These are phyloP conservation scores for Psittacula echo DNA, from an alignment of 2,797 vertebrate genomes.

Conservation along the genomic window DNA sequence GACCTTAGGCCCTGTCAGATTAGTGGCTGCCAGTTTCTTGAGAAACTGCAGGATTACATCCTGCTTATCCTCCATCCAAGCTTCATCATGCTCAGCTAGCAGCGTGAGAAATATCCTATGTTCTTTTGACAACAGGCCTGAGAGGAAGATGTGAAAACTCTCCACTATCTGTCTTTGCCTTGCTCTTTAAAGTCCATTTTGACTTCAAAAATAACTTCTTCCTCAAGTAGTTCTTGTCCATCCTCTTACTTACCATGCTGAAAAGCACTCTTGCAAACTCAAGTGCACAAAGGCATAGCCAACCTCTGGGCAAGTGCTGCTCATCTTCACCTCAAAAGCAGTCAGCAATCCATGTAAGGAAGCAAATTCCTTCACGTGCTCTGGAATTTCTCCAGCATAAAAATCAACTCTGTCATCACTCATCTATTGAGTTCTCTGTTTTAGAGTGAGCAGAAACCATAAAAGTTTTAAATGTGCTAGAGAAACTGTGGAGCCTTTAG, in stretches of 20 bases:
- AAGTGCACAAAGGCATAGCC: constrained; percentile 87
- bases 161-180: constrained; percentile 83
- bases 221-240: constrained; percentile 74
- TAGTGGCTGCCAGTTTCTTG: constrained; percentile 73
- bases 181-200: constrained; percentile 84
- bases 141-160: constrained; percentile 85
- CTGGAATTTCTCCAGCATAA: constrained; percentile 75
- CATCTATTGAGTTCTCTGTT: not conserved
- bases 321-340: constrained; percentile 77
- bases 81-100: constrained; percentile 66
- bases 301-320: constrained; percentile 48
- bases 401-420: constrained; percentile 57
- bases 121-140: constrained; percentile 82
- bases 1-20: constrained; percentile 88
- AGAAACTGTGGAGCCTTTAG: not conserved
- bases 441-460: not conserved
- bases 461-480: not conserved
- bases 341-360: constrained; percentile 76
- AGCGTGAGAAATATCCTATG: constrained; percentile 78
- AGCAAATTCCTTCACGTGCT: constrained; percentile 78
- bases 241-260: constrained; percentile 81
- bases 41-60: constrained; percentile 75
- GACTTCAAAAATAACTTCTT: constrained; percentile 86
- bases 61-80: constrained; percentile 81
- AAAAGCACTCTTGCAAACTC: constrained; percentile 91